A percentile compares a stretch with the other conserved stretches of the same genome.
phyloP scores from a whole-genome alignment of 2,888 invertebrate species.

The Gortyna flavago region DNA sequence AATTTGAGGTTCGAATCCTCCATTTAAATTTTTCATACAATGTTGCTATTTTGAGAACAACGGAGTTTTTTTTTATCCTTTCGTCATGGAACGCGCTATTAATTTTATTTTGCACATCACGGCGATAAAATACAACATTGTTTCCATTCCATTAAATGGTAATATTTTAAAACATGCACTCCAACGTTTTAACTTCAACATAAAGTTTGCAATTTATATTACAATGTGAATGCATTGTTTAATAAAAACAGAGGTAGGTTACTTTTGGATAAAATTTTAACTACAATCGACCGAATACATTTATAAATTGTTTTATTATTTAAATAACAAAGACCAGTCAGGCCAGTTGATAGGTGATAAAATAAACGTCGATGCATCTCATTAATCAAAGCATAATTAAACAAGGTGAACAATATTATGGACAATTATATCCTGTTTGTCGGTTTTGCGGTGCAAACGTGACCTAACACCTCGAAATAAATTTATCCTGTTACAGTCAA shows the following conservation, averaged over 20 bases:
- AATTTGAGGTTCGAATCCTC: constrained; percentile 80
- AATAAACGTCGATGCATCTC: constrained; percentile 16
- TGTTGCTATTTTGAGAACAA: constrained; percentile 70
- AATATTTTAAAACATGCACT: constrained; percentile 60
- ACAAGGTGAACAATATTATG: constrained; percentile 31
- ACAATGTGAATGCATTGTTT: constrained; percentile 37
- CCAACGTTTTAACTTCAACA: constrained; percentile 43
- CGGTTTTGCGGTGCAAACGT: constrained; percentile 26
- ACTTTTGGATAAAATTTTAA: constrained; percentile 24
- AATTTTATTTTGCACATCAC: constrained; percentile 61
- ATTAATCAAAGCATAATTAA: constrained; percentile 45
- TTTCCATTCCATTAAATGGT: constrained; percentile 63
- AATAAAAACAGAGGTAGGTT: constrained; percentile 39
- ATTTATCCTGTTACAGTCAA: constrained; percentile 46
- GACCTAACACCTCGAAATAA: constrained; percentile 50
- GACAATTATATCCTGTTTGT: constrained; percentile 44
- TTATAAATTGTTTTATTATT: constrained; percentile 24
- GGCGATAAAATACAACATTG: constrained; percentile 61
- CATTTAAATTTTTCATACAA: constrained; percentile 58
- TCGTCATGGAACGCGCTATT: constrained; percentile 64
- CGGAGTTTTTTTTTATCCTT: constrained; percentile 70
- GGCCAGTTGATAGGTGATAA: constrained; percentile 29
- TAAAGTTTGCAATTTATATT: constrained; percentile 45
- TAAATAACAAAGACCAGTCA: constrained; percentile 27
- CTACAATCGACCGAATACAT: constrained; percentile 27